Evolutionary conservation across 37 sponge, comb jelly and placozoan species (phyloP), one percentile per base, ranked within the genome.

Genomic region (Halisarca cf. caerulea): DNA sequence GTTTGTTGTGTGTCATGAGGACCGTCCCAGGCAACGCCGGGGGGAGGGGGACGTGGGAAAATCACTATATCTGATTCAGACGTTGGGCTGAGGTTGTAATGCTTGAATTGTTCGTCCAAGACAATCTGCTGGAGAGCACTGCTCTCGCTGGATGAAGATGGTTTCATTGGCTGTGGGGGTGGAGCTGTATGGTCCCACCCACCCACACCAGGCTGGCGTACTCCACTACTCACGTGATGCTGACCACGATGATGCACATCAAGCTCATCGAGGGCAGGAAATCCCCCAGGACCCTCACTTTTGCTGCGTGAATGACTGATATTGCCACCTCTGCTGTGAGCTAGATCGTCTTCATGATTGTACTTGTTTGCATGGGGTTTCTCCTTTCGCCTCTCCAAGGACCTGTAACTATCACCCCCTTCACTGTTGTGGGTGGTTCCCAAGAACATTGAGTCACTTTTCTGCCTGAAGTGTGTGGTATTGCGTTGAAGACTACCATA

Each of bases 31-130:
- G 38, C 42, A 36, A 9, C 77, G 24, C 77, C 77, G 41, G 77
- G 77, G 9, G 77, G 77, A 74, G 77, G 77, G 3, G 77, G 77
- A 4, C 77, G 77, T 25, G 77, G 77, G 21, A 36, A 74, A 3
- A 36, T 37, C 25, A 17, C 24, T 20, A 74, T 8, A 74, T 74
- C 77, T 38, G 77, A 74, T 23, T 74, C 77, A 25, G 77, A 74
- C 25, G 64, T 62, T 1, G 77, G 77, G 25, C 77, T 74, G 42
- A 74, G 45, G 24, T 40, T 74, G 25, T 41, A 74, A 2, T 43
- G 42, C 21, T 40, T 24, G 42, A 74, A 15, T 14, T 71, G 40
- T 7, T 37, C 73, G 21, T 40, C 43, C 24, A 15, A 8, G 3
- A 34, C 35, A 39, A 74, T 36, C 7, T 37, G 11, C 40, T n/a